Percentiles rank a stretch among this genome's conserved stretches.
These are phyloP conservation scores for Acronicta alni DNA, from an alignment of 2,888 invertebrate species.

Conservation along the genomic window DNA sequence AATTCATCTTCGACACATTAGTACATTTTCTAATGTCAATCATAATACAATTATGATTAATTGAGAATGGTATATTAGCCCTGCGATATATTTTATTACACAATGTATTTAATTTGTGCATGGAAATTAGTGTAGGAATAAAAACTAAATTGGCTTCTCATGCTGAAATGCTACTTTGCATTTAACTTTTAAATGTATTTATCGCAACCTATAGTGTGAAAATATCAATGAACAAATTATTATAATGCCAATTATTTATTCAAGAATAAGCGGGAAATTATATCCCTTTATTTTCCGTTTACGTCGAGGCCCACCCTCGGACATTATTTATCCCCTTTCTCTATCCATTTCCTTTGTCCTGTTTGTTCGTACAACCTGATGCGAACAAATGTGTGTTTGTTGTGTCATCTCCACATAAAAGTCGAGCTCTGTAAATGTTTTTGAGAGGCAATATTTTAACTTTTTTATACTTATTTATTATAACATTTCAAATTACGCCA, in stretches of 20 bases:
- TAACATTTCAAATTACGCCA: constrained; percentile 45
- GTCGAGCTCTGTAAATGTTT: constrained; percentile 59
- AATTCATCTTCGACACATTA: too few species aligned
- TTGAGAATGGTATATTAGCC: too few species aligned
- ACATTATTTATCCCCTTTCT: constrained; percentile 78
- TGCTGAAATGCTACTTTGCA: constrained; percentile 14
- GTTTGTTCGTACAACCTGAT: constrained; percentile 73
- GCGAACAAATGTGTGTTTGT: constrained; percentile 76
- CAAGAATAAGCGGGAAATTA: constrained; percentile 54
- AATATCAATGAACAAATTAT: constrained; percentile 53
- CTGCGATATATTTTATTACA: too few species aligned
- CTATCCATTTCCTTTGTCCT: constrained; percentile 77
- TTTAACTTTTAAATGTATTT: constrained; percentile 20
- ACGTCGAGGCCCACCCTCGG: constrained; percentile 59
- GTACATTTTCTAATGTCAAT: too few species aligned
- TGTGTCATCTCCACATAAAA: constrained; percentile 66
- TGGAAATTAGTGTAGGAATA: background rate
- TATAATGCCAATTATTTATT: constrained; percentile 57
- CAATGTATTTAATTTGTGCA: background rate
- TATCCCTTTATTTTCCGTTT: constrained; percentile 63
- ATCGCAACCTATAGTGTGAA: constrained; percentile 38
- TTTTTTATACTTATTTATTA: constrained; percentile 60
- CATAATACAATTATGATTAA: too few species aligned
- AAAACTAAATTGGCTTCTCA: constrained; percentile 1
- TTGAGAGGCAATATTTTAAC: constrained; percentile 64